Evolutionary conservation across 2,113 vertebrate genomes (phyloP), one percentile per base, ranked within the genome.

Genomic region (Pomatorhinus ruficollis): DNA sequence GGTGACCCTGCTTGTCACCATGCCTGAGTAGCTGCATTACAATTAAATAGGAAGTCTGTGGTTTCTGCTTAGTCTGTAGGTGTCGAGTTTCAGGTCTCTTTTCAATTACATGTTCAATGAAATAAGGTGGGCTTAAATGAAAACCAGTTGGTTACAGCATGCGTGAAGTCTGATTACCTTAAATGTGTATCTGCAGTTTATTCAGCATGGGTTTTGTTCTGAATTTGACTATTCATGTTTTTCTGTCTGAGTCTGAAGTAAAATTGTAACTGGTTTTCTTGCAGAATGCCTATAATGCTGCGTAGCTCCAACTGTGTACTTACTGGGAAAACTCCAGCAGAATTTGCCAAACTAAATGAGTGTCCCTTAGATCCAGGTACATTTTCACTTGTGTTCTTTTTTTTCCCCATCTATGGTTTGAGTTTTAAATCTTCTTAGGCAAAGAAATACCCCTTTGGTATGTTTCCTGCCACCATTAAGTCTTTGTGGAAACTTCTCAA

Each of bases 251-350:
- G 23, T 53, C 40, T 82, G 12, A 84, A 69, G 25, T 72, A 56
- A 66, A 89, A 71, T 5, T 47, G 1, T 83, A 45, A 66, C 64
- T 90, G 50, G 1, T 75, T 93, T 95, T 92, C 86, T 87, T 94
- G 71, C 97, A 99, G 99, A 97, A 99, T 99, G 99, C 99, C 99
- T 10, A 99, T 99, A 92, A 99, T 99, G 99, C 97, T 99, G 52
- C 98, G 99, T 39, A 99, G 99, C 77, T 99, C 99, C 19, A 99
- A 99, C 95, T 99, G 99, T 93, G 99, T 99, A 54, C 98, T 99
- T 61, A 99, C 98, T 2, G 99, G 99, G 76, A 99, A 99, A 94
- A 99, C 99, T 1, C 98, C 98, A 8, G 98, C 99, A 86, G 99
- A 99, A 97, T 99, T 99, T 96, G 99, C 99, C 49, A 99, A 99